Conservation (phyloP, 2,888 invertebrate genomes). For the Stenodema calcarata region DNA sequence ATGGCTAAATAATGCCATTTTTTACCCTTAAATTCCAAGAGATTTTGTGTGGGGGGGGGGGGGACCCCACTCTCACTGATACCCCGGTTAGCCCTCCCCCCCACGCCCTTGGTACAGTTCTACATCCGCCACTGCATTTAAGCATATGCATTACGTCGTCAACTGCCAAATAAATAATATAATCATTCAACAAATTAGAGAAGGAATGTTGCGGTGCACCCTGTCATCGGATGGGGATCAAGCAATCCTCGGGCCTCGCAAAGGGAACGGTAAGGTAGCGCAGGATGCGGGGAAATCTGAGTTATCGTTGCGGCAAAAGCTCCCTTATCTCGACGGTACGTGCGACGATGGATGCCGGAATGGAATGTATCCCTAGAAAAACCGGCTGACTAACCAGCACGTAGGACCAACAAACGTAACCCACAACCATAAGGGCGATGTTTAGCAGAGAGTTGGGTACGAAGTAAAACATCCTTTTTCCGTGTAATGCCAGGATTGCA, state of each 20-base stretch:
- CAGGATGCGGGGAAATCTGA: background rate
- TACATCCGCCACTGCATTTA: too few relatives aligned
- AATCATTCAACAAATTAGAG: too few relatives aligned
- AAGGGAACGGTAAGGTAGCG: background rate
- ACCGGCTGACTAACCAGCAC: background rate
- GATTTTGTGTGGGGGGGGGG: too few relatives aligned
- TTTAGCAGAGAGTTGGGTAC: background rate
- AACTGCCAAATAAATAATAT: too few relatives aligned
- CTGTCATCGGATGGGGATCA: background rate
- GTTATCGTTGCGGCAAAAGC: background rate
- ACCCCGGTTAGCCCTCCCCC: too few relatives aligned
- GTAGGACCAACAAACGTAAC: background rate
- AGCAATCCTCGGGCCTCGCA: background rate
- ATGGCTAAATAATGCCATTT: too few relatives aligned
- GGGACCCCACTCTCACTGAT: too few relatives aligned
- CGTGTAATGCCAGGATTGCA: background rate
- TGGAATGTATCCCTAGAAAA: background rate
- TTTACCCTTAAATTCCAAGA: too few relatives aligned
- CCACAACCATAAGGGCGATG: background rate
- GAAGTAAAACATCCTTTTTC: background rate
- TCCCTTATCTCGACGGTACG: background rate
- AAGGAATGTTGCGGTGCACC: too few relatives aligned
- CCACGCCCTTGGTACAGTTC: too few relatives aligned
- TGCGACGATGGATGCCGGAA: background rate
- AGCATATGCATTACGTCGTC: too few relatives aligned